Evolutionary conservation across 2,797 vertebrate species (phyloP), one percentile per base, ranked within the genome.

Genomic region (Podarcis siculus): DNA sequence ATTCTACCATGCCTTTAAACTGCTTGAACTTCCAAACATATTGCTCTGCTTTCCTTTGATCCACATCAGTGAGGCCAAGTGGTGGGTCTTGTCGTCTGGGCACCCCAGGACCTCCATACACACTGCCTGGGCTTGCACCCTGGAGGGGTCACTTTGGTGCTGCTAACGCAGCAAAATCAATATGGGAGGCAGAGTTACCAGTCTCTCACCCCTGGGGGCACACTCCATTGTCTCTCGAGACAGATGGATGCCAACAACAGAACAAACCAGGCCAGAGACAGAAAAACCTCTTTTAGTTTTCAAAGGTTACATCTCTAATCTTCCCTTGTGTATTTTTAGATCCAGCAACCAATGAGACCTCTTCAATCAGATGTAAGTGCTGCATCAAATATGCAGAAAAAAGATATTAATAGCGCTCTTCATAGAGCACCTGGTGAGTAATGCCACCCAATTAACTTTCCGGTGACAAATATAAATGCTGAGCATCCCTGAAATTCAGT

Each of bases 391-490:
- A 83, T 73, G 58, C 55, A 83, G 85, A 87, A 87, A 79, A 39
- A 58, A 86, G 76, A 78, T 66, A n/a, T n/a, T 45, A 82, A 61
- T 21, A 32, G 27, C 55, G 66, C 55, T 73, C 55, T 79, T 61
- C 85, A 83, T 55, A 75, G 66, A 72, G 42, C 42, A 83, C 9
- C 67, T 32, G 35, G 81, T 87, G 67, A 87, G 81, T 90, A 67
- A 42, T 79, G 25, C 37, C 32, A 79, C 8, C 23, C 39, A 32
- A 27, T 8, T 49, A 86, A 21, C 23, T 79, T 78, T 73, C 32
- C 9, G 79, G 39, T 75, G 37, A 84, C 8, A 55, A 49, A 75
- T 49, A 39, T n/a, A n/a, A 66, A 17, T 37, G 5, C 61, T 39
- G n/a, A 72, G 27, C 6, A 27, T n/a, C 27, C 21, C 49, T 69